Conservation (phyloP, 2,888 invertebrate genomes). For the Melinopterus prodromus region DNA sequence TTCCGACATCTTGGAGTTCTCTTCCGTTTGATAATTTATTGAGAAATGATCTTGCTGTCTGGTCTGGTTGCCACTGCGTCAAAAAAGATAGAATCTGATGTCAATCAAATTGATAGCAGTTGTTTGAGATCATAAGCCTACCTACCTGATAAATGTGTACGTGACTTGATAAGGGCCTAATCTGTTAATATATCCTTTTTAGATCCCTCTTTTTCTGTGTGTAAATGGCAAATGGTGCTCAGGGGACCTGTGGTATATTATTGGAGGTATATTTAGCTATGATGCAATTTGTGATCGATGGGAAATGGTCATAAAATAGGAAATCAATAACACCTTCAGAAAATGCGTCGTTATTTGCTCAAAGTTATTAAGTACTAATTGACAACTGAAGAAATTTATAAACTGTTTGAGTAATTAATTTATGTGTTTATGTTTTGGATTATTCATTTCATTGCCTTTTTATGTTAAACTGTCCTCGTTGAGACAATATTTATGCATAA, state of each 20-base stretch:
- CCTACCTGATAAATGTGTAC: conserved; percentile 32
- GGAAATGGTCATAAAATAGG: conserved; percentile 9
- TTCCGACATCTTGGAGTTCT: conserved; percentile 49
- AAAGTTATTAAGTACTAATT: background rate
- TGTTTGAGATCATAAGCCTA: conserved; percentile 25
- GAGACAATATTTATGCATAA: no score
- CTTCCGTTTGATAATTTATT: conserved; percentile 15
- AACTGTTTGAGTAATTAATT: background rate
- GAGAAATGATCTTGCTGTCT: background rate
- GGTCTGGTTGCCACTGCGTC: background rate
- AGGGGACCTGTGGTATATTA: background rate
- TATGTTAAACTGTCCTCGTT: background rate
- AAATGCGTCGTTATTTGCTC: background rate
- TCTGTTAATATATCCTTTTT: background rate
- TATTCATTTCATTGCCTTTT: background rate
- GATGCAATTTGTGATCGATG: conserved; percentile 15
- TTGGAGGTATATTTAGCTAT: background rate
- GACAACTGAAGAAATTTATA: background rate
- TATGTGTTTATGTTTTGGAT: background rate
- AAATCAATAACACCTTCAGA: background rate
- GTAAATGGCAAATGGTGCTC: background rate
- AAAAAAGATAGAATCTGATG: conserved; percentile 6
- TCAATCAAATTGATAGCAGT: conserved; percentile 9
- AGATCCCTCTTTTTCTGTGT: background rate
- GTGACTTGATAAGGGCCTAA: conserved; percentile 21